Evolutionary conservation across 2,113 vertebrate species (phyloP).

Genomic region (Excalfactoria chinensis): DNA sequence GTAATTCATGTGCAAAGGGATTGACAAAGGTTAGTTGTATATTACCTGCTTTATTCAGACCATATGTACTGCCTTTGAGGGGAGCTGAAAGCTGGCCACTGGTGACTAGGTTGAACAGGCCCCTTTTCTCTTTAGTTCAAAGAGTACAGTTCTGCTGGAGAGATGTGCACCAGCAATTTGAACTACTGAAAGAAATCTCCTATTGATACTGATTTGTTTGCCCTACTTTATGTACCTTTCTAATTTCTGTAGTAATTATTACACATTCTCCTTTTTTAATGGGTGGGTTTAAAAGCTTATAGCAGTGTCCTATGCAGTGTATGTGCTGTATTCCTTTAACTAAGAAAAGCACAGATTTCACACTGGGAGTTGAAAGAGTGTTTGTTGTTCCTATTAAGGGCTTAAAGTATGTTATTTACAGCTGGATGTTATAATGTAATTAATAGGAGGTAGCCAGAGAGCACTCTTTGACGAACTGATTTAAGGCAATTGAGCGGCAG

Average conservation of each 20-base stretch:
- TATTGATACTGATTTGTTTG: not conserved
- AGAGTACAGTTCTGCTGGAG: too few relatives aligned
- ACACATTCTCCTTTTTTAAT: not conserved
- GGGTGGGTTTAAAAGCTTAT: not conserved
- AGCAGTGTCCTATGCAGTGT: not conserved
- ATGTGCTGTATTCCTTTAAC: not conserved
- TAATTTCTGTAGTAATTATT: not conserved
- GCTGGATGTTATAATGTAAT: not conserved
- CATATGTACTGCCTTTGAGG: not conserved
- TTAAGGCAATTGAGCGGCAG: not conserved
- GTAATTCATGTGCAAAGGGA: rapidly evolving
- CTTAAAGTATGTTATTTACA: not conserved
- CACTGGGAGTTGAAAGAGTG: not conserved
- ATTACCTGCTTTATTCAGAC: not conserved
- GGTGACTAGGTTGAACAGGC: not conserved
- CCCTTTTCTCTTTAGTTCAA: not conserved
- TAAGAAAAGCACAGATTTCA: not conserved
- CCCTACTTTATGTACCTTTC: not conserved
- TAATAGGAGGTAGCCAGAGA: not conserved
- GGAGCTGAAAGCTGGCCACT: not conserved
- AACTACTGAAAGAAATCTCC: not conserved
- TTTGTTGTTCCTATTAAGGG: not conserved
- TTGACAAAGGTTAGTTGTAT: not conserved
- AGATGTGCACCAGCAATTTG: not conserved
- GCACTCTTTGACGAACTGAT: not conserved